A percentile compares a stretch with the other conserved stretches of the same genome.
These are phyloP conservation scores for Acrobasis repandana DNA, from an alignment of 2,888 invertebrate species.

Conservation along the genomic window DNA sequence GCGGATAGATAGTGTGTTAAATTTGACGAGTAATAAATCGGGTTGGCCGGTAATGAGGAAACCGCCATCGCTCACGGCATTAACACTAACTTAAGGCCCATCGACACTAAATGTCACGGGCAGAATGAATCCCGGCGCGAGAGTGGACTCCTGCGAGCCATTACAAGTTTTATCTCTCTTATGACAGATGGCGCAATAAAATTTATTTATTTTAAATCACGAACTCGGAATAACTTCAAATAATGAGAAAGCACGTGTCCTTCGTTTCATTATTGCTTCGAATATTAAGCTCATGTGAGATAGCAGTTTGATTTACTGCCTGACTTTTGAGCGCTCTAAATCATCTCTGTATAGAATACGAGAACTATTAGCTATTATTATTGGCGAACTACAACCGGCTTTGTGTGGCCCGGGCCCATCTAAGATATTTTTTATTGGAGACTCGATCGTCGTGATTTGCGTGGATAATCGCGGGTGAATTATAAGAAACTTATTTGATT, in stretches of 20 bases:
- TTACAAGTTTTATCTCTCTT: conserved; percentile 70
- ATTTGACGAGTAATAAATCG: conserved; percentile 69
- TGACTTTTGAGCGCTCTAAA: conserved; percentile 77
- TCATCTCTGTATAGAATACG: conserved; percentile 77
- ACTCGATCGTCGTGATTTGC: conserved; percentile 62
- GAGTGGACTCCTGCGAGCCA: conserved; percentile 63
- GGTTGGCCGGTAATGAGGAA: conserved; percentile 66
- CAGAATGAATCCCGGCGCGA: conserved; percentile 54
- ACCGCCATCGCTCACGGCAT: conserved; percentile 54
- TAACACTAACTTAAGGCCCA: conserved; percentile 66
- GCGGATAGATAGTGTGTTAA: conserved; percentile 25
- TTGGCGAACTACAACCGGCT: conserved; percentile 67
- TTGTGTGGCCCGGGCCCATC: conserved; percentile 57
- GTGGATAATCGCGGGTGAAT: conserved; percentile 58
- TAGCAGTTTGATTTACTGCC: conserved; percentile 75
- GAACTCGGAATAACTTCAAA: conserved; percentile 60
- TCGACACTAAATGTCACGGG: conserved; percentile 73
- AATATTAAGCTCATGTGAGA: conserved; percentile 58
- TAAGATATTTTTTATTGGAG: conserved; percentile 55
- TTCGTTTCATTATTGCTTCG: conserved; percentile 59
- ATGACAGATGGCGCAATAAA: conserved; percentile 80
- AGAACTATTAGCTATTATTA: conserved; percentile 82
- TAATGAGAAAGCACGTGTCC: conserved; percentile 79
- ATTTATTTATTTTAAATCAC: conserved; percentile 77
- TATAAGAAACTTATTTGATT: conserved; percentile 47